These are phyloP conservation scores for Scaptomyza flava DNA, from an alignment of 2,888 invertebrate genomes.

Conservation along the genomic window DNA sequence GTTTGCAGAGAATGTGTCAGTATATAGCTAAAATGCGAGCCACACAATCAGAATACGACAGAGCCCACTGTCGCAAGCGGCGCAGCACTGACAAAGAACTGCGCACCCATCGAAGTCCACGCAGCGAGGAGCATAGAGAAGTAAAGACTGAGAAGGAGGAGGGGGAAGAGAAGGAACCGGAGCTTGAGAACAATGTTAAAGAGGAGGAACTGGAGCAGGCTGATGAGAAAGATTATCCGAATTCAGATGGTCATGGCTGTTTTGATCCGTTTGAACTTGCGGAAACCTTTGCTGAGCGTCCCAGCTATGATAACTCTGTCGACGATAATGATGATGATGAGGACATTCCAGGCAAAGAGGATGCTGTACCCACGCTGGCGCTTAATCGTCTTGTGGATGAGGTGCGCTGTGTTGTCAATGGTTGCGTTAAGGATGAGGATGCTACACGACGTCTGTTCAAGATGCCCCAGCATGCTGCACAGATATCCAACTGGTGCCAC, in stretches of 20 bases:
- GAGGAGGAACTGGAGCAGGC: conserved; percentile 5
- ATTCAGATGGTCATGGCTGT: conserved; percentile 39
- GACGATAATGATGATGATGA: conserved; percentile 18
- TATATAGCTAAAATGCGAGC: too few species aligned
- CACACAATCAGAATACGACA: too few species aligned
- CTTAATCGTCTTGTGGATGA: conserved; percentile 36
- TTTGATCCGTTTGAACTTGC: conserved; percentile 71
- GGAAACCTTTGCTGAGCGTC: conserved; percentile 58
- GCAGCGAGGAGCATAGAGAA: conserved; percentile 39
- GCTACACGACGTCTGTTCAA: conserved; percentile 45
- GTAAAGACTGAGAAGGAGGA: conserved; percentile 24
- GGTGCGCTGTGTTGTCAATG: conserved; percentile 53
- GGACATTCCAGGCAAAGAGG: conserved; percentile 26
- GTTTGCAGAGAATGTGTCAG: too few species aligned
- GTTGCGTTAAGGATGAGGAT: conserved; percentile 34
- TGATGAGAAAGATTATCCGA: conserved; percentile 1
- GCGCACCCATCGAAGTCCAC: conserved; percentile 67
- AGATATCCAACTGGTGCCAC: conserved; percentile 66
- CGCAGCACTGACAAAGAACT: conserved; percentile 25
- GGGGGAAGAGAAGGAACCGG: background rate
- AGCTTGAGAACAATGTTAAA: conserved; percentile 20
- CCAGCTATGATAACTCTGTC: conserved; percentile 40
- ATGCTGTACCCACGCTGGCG: conserved; percentile 66
- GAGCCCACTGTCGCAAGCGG: conserved; percentile 20
- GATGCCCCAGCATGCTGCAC: conserved; percentile 45